phyloP scores from a whole-genome alignment of 2,113 vertebrate genomes.

The Zingel zingel region DNA sequence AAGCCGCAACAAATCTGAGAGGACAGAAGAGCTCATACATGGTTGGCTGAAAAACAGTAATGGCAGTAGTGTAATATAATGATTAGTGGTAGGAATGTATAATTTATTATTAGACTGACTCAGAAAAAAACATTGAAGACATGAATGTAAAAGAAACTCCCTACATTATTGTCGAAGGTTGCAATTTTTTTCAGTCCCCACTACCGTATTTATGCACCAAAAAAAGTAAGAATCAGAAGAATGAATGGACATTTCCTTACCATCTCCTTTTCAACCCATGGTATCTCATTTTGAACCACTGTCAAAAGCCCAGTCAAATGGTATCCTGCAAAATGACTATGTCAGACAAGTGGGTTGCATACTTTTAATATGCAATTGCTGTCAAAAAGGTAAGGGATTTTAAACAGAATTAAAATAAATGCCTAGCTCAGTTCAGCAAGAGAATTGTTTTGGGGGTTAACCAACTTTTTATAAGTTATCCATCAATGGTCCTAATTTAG shows the following conservation, averaged over 20 bases:
- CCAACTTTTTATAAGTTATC: neutral
- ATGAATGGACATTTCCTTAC: neutral
- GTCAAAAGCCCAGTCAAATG: neutral
- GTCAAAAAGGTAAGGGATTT: neutral
- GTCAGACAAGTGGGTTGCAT: neutral
- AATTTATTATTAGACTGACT: neutral
- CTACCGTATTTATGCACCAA: neutral
- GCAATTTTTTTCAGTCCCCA: neutral
- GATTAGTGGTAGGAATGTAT: conserved; percentile 11
- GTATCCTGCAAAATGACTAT: neutral
- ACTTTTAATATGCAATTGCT: neutral
- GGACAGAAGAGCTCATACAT: conserved; percentile 13
- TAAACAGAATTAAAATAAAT: neutral
- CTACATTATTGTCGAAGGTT: neutral
- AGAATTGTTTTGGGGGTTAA: neutral
- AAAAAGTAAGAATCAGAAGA: neutral
- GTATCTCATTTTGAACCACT: neutral
- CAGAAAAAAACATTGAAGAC: neutral
- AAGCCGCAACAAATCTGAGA: conserved; percentile 13
- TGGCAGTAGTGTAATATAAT: conserved; percentile 23
- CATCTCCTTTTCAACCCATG: neutral
- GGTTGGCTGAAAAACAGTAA: conserved; percentile 18
- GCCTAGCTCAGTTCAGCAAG: neutral
- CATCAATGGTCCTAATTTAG: neutral
- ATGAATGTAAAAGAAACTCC: neutral